Percentiles rank a stretch among this genome's conserved stretches.
These are phyloP conservation scores for Scaptomyza graminum DNA, from an alignment of 1,140 invertebrate species.

Conservation along the genomic window DNA sequence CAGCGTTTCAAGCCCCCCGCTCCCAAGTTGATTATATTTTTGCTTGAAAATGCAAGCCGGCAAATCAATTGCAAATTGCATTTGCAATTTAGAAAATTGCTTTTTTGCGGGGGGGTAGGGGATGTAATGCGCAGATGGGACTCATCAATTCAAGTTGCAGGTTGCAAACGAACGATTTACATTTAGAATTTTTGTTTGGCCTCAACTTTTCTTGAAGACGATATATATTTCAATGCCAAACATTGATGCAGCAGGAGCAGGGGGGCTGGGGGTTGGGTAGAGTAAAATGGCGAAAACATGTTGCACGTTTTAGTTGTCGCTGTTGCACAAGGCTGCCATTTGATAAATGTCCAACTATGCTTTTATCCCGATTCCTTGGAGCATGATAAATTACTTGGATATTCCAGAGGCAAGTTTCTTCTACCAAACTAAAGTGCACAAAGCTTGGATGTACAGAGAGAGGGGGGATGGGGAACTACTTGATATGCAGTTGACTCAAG, in stretches of 20 bases:
- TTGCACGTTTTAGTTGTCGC: constrained; percentile 37
- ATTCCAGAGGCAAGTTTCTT: constrained; percentile 20
- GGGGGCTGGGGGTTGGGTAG: no score
- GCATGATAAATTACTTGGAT: constrained; percentile 72
- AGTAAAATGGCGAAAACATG: not conserved
- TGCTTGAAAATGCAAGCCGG: constrained; percentile 27
- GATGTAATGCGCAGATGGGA: constrained; percentile 23
- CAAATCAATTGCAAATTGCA: constrained; percentile 70
- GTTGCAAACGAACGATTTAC: constrained; percentile 60
- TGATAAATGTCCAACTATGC: constrained; percentile 66
- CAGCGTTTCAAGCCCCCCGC: no score
- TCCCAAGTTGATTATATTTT: constrained; percentile 17
- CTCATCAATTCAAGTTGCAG: constrained; percentile 50
- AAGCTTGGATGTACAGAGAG: not conserved
- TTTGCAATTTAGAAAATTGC: constrained; percentile 78
- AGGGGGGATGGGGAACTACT: not conserved
- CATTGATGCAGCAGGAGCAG: no score
- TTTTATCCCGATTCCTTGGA: constrained; percentile 37
- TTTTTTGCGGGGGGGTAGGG: constrained; percentile 46
- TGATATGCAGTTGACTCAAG: not conserved
- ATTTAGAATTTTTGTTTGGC: constrained; percentile 57
- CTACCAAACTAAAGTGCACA: constrained; percentile 3
- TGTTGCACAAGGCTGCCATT: constrained; percentile 48
- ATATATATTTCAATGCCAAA: constrained; percentile 13
- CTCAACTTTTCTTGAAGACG: constrained; percentile 26